These are phyloP conservation scores for Antigone vipio DNA, from an alignment of 2,113 vertebrate genomes.

Conservation along the genomic window DNA sequence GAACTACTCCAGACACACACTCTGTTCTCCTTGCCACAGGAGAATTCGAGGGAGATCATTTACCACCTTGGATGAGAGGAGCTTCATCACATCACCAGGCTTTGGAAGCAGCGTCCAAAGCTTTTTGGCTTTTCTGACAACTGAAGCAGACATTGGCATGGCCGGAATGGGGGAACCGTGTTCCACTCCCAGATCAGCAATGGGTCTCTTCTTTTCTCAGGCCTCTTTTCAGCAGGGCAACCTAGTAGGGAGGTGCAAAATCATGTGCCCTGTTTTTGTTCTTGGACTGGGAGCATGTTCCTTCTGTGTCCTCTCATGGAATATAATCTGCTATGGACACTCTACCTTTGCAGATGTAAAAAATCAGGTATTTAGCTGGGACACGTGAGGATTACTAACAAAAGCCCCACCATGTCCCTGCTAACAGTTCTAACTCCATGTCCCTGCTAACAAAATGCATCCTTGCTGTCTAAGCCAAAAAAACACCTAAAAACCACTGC, in stretches of 20 bases:
- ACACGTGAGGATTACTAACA: not conserved
- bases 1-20: not conserved
- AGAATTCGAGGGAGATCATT: not conserved
- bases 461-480: not conserved
- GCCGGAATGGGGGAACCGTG: not conserved
- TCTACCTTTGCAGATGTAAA: not conserved
- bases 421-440: not conserved
- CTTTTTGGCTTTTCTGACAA: not conserved
- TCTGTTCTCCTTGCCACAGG: not conserved
- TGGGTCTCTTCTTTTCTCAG: not conserved
- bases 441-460: not conserved
- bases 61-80: not conserved
- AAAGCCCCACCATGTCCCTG: not conserved
- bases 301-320: not conserved
- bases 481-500: not conserved
- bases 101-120: not conserved
- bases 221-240: not conserved
- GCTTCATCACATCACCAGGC: not conserved
- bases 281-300: not conserved
- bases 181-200: not conserved
- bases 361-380: not conserved
- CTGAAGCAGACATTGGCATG: not conserved
- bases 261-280: not conserved
- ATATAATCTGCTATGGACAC: not conserved
- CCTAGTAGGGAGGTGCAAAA: not conserved